Evolutionary conservation across 2,113 vertebrate species (phyloP), one percentile per base, ranked within the genome.

Genomic region (Tragelaphus imberbis): DNA sequence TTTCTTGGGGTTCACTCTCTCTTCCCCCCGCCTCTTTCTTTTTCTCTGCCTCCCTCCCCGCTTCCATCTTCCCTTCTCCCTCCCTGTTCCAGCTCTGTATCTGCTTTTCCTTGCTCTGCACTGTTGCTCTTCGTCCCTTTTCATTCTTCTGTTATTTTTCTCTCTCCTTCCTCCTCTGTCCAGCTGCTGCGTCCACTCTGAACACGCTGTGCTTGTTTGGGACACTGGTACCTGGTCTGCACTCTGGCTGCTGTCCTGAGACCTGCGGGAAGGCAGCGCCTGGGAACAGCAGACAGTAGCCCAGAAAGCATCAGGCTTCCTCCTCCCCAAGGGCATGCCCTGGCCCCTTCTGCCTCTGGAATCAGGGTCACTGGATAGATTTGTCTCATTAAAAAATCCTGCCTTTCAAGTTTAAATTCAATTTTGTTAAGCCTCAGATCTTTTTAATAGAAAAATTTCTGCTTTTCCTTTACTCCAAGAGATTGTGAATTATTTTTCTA

Each of bases 401-500:
- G 23, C 16, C 27, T 80, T 75, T 75, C n/a, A n/a, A 82, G 63
- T 5, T 3, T 77, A 49, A 71, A 27, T 81, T 96, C 28, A 33
- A n/a, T 97, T 84, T 86, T 68, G 15, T 90, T 90, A 79, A 84
- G 12, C 6, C 4, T 53, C 40, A 95, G 0, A 81, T 90, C 40
- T 21, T 89, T 94, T 96, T 81, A 88, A 15, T 84, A 82, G 85
- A 91, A 85, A 68, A 59, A 30, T 87, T 30, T 84, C 75, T 91
- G 30, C 44, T 53, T 95, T 91, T 79, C 25, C 23, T 95, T 27
- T 61, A 58, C 7, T 61, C 47, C 40, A 96, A 84, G 40, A 93
- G 56, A 33, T 87, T 79, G 82, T 84, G 47, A 63, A 44, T 87
- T 71, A 75, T 30, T 65, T 91, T 82, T 55, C 85, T 75, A 15